These are phyloP conservation scores for Ictalurus punctatus DNA, from an alignment of 2,113 vertebrate genomes.

Conservation along the genomic window DNA sequence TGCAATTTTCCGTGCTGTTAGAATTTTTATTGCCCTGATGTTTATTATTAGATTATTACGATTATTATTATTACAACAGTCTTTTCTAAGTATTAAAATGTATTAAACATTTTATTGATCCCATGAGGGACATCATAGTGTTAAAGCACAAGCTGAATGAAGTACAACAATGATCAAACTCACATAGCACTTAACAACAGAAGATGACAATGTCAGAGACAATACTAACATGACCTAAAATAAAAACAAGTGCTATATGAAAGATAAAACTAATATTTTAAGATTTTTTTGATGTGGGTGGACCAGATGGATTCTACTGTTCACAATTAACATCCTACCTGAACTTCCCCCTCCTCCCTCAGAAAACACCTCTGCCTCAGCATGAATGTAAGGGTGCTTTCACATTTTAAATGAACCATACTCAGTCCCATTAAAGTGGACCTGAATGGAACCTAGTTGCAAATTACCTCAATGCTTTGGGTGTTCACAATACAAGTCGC, in stretches of 20 bases:
- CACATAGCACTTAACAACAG: neutral
- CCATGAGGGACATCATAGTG: neutral
- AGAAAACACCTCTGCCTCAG: neutral
- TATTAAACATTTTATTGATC: constrained; percentile 1
- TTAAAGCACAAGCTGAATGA: neutral
- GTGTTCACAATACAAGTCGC: neutral
- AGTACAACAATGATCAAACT: neutral
- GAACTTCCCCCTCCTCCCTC: neutral
- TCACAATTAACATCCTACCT: neutral
- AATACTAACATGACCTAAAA: neutral
- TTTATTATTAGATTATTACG: constrained; percentile 22
- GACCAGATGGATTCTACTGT: neutral
- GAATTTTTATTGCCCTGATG: neutral
- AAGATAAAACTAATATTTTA: neutral
- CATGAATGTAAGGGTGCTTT: neutral
- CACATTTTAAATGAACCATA: neutral
- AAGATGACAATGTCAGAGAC: neutral
- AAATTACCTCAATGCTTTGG: neutral
- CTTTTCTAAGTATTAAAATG: neutral
- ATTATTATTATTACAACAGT: neutral
- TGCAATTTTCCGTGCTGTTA: neutral
- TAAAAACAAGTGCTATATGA: neutral
- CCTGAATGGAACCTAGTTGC: neutral
- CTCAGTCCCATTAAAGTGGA: neutral
- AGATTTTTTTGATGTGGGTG: too few species aligned